Evolutionary conservation across 2,113 vertebrate genomes (phyloP).

Genomic region (Rousettus leschenaultii): DNA sequence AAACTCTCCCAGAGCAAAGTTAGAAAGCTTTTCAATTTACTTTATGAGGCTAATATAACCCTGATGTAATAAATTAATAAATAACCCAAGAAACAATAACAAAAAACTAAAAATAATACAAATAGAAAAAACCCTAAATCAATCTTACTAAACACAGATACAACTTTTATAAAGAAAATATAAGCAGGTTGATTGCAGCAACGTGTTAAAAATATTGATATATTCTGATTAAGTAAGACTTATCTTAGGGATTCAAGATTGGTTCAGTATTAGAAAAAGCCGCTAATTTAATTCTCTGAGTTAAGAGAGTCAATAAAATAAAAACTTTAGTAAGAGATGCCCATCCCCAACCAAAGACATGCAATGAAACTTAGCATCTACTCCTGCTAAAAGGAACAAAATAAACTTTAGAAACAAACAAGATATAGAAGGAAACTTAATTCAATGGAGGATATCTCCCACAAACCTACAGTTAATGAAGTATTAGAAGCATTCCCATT

Average conservation of each 20-base stretch:
- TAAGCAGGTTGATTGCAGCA: background rate
- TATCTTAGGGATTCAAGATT: background rate
- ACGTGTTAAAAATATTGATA: background rate
- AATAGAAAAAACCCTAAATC: background rate
- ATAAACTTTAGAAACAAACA: background rate
- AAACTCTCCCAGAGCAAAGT: background rate
- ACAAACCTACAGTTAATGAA: background rate
- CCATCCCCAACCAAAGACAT: background rate
- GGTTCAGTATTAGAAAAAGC: background rate
- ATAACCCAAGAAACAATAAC: background rate
- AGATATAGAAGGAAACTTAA: background rate
- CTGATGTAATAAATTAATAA: background rate
- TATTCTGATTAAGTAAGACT: background rate
- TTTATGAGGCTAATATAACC: background rate
- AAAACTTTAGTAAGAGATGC: background rate
- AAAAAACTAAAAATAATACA: background rate
- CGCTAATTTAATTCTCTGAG: background rate
- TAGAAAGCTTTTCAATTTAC: background rate
- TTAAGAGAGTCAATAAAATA: background rate
- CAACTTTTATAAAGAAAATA: background rate
- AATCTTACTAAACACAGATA: background rate
- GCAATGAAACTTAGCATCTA: background rate
- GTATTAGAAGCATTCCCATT: background rate
- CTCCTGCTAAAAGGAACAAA: background rate
- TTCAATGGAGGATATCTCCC: background rate